These are phyloP conservation scores for Phaonia tiefii DNA, from an alignment of 2,888 invertebrate genomes.

Conservation along the genomic window DNA sequence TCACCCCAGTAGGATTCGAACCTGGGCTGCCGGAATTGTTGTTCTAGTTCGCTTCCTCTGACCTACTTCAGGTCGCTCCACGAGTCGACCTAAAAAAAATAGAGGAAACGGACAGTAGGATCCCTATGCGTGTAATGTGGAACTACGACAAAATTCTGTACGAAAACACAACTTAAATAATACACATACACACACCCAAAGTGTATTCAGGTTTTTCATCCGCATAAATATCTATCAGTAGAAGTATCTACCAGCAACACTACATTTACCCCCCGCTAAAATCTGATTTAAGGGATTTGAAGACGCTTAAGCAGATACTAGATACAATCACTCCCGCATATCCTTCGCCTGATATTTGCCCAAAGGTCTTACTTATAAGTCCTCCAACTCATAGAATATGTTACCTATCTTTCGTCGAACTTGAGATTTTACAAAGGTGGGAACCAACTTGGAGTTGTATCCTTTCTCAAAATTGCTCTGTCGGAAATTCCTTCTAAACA, in stretches of 20 bases:
- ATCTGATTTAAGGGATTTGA: constrained; percentile 3
- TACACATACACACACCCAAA: too few species aligned
- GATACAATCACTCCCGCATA: constrained; percentile 8
- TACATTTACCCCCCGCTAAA: constrained; percentile 5
- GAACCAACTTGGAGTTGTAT: constrained; percentile 14
- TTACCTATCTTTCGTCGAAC: constrained; percentile 19
- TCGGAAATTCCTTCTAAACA: constrained; percentile 20
- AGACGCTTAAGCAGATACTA: neutral
- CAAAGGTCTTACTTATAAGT: neutral
- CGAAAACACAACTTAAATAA: too few species aligned
- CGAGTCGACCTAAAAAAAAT: too few species aligned
- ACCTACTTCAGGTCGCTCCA: too few species aligned
- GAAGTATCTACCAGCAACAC: constrained; percentile 1
- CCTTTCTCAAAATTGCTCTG: constrained; percentile 33
- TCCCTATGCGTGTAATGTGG: too few species aligned
- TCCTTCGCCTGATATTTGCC: constrained; percentile 38
- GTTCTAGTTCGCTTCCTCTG: too few species aligned
- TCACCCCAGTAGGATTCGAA: too few species aligned
- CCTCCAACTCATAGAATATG: constrained; percentile 27
- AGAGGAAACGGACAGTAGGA: too few species aligned
- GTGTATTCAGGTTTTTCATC: too few species aligned
- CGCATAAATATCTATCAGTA: too few species aligned
- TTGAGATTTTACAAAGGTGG: constrained; percentile 15
- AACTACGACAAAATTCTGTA: too few species aligned
- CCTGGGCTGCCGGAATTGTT: too few species aligned